Percentiles rank a stretch among this genome's conserved stretches.
phyloP scores from a whole-genome alignment of 2,113 vertebrate genomes.

The Gavia stellata region DNA sequence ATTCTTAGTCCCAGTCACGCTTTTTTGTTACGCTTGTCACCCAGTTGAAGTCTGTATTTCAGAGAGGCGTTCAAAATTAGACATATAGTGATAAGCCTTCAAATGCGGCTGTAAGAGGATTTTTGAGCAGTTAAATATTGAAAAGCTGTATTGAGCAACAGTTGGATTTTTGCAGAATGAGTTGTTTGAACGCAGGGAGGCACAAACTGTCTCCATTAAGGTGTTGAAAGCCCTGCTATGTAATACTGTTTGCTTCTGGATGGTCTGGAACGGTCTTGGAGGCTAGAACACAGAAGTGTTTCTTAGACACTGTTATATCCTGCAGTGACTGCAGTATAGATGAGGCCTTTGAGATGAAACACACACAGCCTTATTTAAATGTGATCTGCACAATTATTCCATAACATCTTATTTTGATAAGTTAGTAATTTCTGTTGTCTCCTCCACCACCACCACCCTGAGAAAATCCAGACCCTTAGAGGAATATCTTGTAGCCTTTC shows the following conservation, averaged over 20 bases:
- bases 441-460: fast-evolving
- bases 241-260: not conserved
- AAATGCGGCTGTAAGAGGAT: not conserved
- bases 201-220: fast-evolving
- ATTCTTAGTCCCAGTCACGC: not conserved
- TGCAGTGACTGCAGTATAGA: not conserved
- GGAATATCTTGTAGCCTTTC: not conserved
- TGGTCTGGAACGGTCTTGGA: not conserved
- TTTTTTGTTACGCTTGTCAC: not conserved
- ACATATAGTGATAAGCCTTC: not conserved
- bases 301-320: not conserved
- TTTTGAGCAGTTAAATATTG: not conserved
- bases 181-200: not conserved
- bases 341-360: not conserved
- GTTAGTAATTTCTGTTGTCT: not conserved
- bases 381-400: not conserved
- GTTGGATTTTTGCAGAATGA: not conserved
- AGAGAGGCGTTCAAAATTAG: not conserved
- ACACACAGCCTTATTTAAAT: not conserved
- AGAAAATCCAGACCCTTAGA: not conserved
- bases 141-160: not conserved
- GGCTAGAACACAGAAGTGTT: not conserved
- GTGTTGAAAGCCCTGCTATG: not conserved
- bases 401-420: not conserved
- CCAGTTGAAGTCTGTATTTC: not conserved